Evolutionary conservation across 2,888 invertebrate species (phyloP).

Genomic region (Leptinotarsa haldemani): DNA sequence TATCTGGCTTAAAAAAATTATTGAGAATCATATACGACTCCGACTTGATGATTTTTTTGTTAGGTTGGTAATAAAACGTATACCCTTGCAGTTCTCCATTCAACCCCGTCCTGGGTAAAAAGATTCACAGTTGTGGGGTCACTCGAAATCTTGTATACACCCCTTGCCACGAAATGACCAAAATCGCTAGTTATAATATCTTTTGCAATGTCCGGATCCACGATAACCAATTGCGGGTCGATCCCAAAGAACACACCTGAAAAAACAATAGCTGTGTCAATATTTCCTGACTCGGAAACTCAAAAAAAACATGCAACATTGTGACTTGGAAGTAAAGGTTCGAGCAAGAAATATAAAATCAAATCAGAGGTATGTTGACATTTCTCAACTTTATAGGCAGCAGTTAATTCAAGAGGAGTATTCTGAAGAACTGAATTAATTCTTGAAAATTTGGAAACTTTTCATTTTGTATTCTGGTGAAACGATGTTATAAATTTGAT

Average conservation of each 20-base stretch:
- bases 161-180: slow-evolving; percentile 53
- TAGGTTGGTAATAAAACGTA: not conserved
- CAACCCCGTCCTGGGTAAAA: slow-evolving; percentile 52
- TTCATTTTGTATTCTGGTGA: no score
- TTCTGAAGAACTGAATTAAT: no score
- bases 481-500: no score
- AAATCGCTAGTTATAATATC: slow-evolving; percentile 57
- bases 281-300: no score
- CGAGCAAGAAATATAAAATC: no score
- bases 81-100: slow-evolving; percentile 59
- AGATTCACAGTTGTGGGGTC: slow-evolving; percentile 54
- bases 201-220: slow-evolving; percentile 54
- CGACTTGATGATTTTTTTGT: no score
- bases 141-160: slow-evolving; percentile 48
- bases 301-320: no score
- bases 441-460: no score
- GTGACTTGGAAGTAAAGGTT: no score
- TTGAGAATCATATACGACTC: not conserved
- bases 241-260: slow-evolving; percentile 42
- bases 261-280: not conserved
- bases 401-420: no score
- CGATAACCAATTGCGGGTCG: slow-evolving; percentile 50
- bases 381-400: no score
- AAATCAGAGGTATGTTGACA: no score
- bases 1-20: not conserved